A percentile compares a stretch with the other conserved stretches of the same genome.
phyloP scores from a whole-genome alignment of 2,888 invertebrate species.

The Nowickia ferox region DNA sequence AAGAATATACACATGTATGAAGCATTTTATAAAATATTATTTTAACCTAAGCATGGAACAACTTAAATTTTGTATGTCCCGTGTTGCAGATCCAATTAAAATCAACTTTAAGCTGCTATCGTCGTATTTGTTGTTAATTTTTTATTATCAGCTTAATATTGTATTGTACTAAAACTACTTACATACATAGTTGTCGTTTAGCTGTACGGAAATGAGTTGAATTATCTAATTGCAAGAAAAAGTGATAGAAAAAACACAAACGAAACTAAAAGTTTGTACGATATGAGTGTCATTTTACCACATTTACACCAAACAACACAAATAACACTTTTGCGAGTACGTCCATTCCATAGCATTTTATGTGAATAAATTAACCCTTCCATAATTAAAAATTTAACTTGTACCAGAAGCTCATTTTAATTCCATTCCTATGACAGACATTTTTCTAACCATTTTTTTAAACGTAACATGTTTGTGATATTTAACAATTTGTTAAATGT shows the following conservation, averaged over 20 bases:
- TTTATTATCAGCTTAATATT: too few species aligned
- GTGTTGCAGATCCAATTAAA: too few species aligned
- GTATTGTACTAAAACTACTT: background rate
- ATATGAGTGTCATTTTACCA: conserved; percentile 39
- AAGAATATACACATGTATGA: too few species aligned
- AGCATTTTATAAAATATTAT: too few species aligned
- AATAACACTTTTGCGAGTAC: conserved; percentile 4
- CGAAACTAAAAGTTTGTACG: background rate
- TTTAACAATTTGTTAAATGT: conserved; percentile 57
- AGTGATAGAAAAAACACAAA: background rate
- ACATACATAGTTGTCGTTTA: background rate
- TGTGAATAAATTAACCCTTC: conserved; percentile 47
- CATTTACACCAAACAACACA: conserved; percentile 31
- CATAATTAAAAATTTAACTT: background rate
- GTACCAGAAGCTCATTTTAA: conserved; percentile 26
- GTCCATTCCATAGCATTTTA: conserved; percentile 30
- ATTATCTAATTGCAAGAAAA: conserved; percentile 8
- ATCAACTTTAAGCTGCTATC: too few species aligned
- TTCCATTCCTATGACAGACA: background rate
- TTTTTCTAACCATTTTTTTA: conserved; percentile 1
- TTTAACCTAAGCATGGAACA: too few species aligned
- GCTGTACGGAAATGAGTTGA: conserved; percentile 19
- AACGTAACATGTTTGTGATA: conserved; percentile 24
- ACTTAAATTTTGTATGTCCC: too few species aligned
- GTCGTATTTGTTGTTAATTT: too few species aligned